Evolutionary conservation across 2,113 vertebrate genomes (phyloP), one percentile per base, ranked within the genome.

Genomic region (Passer domesticus): DNA sequence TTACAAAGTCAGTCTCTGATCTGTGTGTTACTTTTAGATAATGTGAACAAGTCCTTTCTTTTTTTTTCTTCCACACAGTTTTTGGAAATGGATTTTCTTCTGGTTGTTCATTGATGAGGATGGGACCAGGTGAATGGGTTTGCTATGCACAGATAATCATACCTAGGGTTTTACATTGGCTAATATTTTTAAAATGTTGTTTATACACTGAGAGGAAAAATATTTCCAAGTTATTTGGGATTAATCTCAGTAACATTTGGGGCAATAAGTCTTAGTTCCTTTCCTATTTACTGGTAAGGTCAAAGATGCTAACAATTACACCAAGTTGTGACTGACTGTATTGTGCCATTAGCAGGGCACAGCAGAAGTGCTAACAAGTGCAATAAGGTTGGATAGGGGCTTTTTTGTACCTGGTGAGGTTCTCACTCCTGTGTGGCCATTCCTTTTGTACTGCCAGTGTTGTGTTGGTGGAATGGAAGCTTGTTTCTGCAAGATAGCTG

Each of bases 91-190:
- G 6, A 9, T 69, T 27, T 94, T 80, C 27, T 50, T 0, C 25
- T 52, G 19, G 10, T 20, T 64, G 16, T 41, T 85, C 25, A 28
- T 13, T 52, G 67, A 13, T 50, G 33, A 67, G 50, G 27, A 22
- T 43, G 30, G 58, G 23, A 55, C 12, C 6, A 19, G 20, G 30
- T 53, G 53, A 81, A 56, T 23, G 21, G 27, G 13, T 13, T 79
- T 81, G 30, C 41, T 52, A 0, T 47, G 20, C 7, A 17, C 35
- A 18, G 2, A 2, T 23, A 23, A 16, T 14, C 2, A 1, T 20
- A 50, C 13, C 2, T 6, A 31, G 11, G 11, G 2, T 74, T 90
- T 74, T 50, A 55, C 5, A 4, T 37, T 47, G 21, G 20, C n/a
- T 79, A 37, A 6, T 58, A 13, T 59, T 87, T 72, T 49, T 5